Evolutionary conservation across 2,797 vertebrate species (phyloP).

Genomic region (Lepilemur ruficaudatus): DNA sequence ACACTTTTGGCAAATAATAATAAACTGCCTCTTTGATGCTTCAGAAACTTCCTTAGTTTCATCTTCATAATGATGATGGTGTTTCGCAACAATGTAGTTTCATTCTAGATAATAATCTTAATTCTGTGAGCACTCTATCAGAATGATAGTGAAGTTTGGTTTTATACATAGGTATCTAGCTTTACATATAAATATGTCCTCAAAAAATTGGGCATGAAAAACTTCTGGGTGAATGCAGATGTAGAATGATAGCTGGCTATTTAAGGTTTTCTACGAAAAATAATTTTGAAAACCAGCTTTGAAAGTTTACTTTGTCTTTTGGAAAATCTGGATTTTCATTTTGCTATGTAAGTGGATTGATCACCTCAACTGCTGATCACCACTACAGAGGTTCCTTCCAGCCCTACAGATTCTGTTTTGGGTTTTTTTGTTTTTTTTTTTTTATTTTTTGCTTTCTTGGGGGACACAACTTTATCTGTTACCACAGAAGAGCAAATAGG

Average conservation of each 20-base stretch:
- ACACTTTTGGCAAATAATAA: neutral
- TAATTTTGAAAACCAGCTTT: slow-evolving; percentile 48
- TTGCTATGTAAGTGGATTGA: neutral
- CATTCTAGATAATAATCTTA: neutral
- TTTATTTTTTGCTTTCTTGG: neutral
- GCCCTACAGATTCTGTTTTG: neutral
- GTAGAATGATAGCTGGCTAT: neutral
- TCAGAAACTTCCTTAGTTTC: slow-evolving; percentile 6
- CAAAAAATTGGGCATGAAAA: neutral
- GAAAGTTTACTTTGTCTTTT: slow-evolving; percentile 28
- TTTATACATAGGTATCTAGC: neutral
- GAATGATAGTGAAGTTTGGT: neutral
- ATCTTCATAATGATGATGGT: neutral
- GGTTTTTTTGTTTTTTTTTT: neutral
- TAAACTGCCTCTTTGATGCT: neutral
- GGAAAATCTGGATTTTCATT: slow-evolving; percentile 46
- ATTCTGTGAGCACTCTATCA: neutral
- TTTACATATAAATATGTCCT: slow-evolving; percentile 21
- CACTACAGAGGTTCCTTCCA: neutral
- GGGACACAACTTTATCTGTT: neutral
- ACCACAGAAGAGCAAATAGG: neutral
- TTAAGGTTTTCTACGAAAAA: slow-evolving; percentile 21
- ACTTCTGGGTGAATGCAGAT: neutral
- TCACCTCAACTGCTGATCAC: neutral
- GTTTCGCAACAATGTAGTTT: neutral